These are phyloP conservation scores for Ceyx erithaca DNA, from an alignment of 2,797 vertebrate species.

Conservation along the genomic window DNA sequence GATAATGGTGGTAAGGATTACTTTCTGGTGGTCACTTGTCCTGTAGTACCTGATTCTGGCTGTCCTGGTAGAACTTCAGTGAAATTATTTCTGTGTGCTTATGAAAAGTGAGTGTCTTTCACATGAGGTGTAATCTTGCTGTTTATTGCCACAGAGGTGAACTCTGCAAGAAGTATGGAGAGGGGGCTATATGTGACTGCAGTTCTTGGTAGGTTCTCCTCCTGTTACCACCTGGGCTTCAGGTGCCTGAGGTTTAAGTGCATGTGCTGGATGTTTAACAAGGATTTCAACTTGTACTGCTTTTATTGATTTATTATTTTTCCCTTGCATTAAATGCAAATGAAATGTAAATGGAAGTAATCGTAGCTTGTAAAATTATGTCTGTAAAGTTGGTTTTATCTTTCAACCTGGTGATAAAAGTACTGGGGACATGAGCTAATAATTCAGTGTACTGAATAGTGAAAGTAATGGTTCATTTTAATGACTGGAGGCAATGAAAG, in stretches of 20 bases:
- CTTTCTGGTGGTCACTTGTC: neutral
- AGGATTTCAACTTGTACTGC: neutral
- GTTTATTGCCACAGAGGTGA: neutral
- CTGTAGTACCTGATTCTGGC: neutral
- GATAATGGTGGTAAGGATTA: neutral
- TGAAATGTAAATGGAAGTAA: neutral
- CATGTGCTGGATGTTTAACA: neutral
- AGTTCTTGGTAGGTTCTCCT: neutral
- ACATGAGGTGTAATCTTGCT: neutral
- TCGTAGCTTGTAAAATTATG: neutral
- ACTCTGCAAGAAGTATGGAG: neutral
- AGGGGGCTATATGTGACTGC: neutral
- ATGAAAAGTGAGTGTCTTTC: neutral
- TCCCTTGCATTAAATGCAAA: neutral
- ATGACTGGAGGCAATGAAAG: neutral
- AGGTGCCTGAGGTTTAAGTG: neutral
- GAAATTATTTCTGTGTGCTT: neutral
- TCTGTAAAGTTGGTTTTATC: neutral
- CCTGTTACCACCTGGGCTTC: neutral
- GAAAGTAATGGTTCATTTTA: neutral
- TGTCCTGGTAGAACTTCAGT: neutral
- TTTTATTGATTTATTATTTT: neutral
- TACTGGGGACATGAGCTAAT: neutral
- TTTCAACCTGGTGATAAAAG: neutral
- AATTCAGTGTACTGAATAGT: neutral